These are phyloP conservation scores for Cryptotermes secundus DNA, from an alignment of 1,140 invertebrate species.

Conservation along the genomic window DNA sequence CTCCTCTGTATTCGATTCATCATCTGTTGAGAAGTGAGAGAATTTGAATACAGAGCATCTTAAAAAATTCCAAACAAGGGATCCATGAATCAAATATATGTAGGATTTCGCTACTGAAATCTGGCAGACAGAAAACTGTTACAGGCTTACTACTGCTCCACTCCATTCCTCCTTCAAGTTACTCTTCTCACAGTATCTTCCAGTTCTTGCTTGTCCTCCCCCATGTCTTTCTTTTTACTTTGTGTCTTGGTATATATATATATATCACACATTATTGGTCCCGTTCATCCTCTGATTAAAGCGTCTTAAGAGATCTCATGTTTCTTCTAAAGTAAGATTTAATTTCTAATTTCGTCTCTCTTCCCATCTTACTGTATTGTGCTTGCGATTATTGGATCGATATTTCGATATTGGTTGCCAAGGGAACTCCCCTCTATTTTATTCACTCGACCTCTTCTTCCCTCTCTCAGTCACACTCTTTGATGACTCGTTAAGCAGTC, in stretches of 20 bases:
- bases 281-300: not conserved
- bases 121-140: not conserved
- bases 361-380: constrained; percentile 1
- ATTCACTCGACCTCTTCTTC: not conserved
- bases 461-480: not conserved
- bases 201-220: not conserved
- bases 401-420: constrained; percentile 8
- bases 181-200: not conserved
- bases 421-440: constrained; percentile 8
- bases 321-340: not conserved
- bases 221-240: not conserved
- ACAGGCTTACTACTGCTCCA: not conserved
- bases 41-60: not conserved
- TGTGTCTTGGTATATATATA: not conserved
- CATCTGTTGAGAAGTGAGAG: too few species aligned
- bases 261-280: not conserved
- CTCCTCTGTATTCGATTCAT: too few species aligned
- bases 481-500: not conserved
- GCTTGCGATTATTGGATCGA: not conserved
- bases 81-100: not conserved
- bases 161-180: not conserved
- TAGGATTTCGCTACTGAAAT: not conserved
- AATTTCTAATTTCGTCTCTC: not conserved
- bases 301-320: not conserved
- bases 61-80: not conserved